A percentile compares a stretch with the other conserved stretches of the same genome.
Evolutionary conservation across 2,113 vertebrate genomes (phyloP).

Genomic region (Misgurnus mizolepis): DNA sequence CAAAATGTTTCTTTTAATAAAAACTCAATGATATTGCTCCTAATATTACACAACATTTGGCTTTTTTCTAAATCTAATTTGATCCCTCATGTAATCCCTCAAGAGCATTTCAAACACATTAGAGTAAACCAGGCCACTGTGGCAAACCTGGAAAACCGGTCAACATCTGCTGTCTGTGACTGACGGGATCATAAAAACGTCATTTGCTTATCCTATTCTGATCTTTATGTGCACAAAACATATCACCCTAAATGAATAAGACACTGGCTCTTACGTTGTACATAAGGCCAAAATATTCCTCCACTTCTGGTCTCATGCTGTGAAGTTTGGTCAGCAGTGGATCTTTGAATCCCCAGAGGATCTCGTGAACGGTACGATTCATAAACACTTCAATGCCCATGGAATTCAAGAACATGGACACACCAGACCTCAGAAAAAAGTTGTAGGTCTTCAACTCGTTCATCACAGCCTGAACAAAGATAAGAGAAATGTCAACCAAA

Average conservation of each 20-base stretch:
- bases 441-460: conserved; percentile 73
- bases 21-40: neutral
- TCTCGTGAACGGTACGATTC: conserved; percentile 79
- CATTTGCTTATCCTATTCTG: neutral
- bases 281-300: conserved; percentile 88
- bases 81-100: neutral
- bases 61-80: conserved; percentile 6
- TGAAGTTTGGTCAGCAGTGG: conserved; percentile 80
- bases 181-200: neutral
- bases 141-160: neutral
- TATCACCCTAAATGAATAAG: neutral
- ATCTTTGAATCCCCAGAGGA: conserved; percentile 95
- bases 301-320: conserved; percentile 70
- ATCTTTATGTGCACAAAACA: neutral
- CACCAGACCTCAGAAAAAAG: conserved; percentile 59
- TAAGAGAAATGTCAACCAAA: neutral
- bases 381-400: conserved; percentile 80
- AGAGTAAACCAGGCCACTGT: conserved; percentile 27
- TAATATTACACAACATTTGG: neutral
- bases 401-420: conserved; percentile 67
- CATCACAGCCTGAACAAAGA: conserved; percentile 81
- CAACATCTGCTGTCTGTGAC: conserved; percentile 7
- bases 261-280: conserved; percentile 77
- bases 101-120: neutral
- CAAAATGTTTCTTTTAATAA: neutral